A percentile compares a stretch with the other conserved stretches of the same genome.
phyloP scores from a whole-genome alignment of 2,113 vertebrate species.

The Holacanthus passer region DNA sequence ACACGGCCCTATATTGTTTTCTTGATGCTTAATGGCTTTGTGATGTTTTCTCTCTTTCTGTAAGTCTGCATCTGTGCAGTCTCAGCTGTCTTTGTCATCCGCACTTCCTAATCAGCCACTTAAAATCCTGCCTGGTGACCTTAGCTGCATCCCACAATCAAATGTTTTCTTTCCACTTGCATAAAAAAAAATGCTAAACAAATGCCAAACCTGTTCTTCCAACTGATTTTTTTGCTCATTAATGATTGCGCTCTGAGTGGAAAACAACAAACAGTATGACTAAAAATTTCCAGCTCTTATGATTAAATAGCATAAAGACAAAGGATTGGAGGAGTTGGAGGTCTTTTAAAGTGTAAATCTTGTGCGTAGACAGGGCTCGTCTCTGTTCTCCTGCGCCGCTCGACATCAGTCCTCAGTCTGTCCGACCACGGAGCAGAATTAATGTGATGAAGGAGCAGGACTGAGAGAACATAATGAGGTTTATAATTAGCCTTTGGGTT shows the following conservation, averaged over 20 bases:
- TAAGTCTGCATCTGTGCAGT: too few species aligned
- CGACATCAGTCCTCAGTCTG: slow-evolving; percentile 34
- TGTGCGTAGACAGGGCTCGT: slow-evolving; percentile 9
- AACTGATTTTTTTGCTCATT: neutral
- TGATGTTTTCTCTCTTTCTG: neutral
- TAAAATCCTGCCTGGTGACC: neutral
- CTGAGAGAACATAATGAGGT: slow-evolving; percentile 74
- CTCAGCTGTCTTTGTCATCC: neutral
- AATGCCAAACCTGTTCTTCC: neutral
- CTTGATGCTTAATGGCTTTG: neutral
- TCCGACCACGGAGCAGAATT: slow-evolving; percentile 63
- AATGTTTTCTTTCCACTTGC: neutral
- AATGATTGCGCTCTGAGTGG: neutral
- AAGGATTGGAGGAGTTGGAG: neutral
- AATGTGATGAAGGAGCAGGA: slow-evolving; percentile 67
- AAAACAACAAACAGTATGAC: neutral
- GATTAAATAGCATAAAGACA: neutral
- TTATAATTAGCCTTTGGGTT: slow-evolving; percentile 78
- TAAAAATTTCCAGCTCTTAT: too few species aligned
- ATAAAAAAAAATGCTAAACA: neutral
- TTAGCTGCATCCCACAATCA: neutral
- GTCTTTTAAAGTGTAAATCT: neutral
- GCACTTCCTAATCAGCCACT: neutral
- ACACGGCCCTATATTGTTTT: neutral
- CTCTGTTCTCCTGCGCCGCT: slow-evolving; percentile 31